Conservation (phyloP, 2,888 invertebrate species). For the Pogonocherus hispidulus region DNA sequence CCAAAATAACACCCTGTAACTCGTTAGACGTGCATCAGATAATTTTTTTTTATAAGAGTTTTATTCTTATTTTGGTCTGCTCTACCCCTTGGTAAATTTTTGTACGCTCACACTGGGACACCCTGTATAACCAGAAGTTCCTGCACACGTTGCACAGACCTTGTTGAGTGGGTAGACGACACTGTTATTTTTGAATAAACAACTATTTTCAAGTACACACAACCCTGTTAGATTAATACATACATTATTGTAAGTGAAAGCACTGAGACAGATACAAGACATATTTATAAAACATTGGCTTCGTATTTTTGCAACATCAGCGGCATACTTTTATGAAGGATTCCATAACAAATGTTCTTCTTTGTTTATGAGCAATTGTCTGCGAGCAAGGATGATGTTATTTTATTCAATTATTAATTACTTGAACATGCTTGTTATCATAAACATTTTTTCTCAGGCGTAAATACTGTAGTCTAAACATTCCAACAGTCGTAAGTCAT, state of each 20-base stretch:
- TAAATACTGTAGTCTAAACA: background rate
- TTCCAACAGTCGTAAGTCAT: background rate
- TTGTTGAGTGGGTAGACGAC: too few species aligned
- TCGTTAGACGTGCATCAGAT: too few species aligned
- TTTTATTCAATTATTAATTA: background rate
- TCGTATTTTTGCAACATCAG: background rate
- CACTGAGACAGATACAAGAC: too few species aligned
- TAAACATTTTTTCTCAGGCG: background rate
- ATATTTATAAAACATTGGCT: background rate
- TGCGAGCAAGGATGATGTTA: background rate
- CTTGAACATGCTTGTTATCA: background rate
- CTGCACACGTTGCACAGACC: too few species aligned
- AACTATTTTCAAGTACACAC: background rate
- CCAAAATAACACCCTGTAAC: too few species aligned
- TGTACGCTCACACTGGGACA: too few species aligned
- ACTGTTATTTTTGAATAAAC: background rate
- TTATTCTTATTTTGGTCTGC: too few species aligned
- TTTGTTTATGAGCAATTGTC: background rate
- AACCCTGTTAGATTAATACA: too few species aligned
- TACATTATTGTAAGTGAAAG: too few species aligned
- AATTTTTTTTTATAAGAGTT: too few species aligned
- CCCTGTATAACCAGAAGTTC: too few species aligned
- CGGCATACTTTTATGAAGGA: constrained; percentile 3
- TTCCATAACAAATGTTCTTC: background rate
- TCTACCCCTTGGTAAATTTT: too few species aligned